A percentile compares a stretch with the other conserved stretches of the same genome.
These are phyloP conservation scores for Chrysolina oricalcia DNA, from an alignment of 2,888 invertebrate genomes.

Conservation along the genomic window DNA sequence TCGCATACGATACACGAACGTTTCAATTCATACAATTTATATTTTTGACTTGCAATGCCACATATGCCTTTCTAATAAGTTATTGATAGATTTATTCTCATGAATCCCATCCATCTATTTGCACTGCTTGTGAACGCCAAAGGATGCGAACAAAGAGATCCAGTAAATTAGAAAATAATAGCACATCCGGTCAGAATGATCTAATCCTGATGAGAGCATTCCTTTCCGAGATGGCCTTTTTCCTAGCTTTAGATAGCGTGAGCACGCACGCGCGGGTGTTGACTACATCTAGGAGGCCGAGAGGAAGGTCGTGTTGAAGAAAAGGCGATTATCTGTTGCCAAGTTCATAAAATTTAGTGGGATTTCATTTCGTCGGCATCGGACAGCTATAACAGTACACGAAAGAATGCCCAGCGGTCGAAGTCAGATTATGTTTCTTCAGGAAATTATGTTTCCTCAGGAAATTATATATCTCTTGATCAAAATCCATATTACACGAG, in stretches of 20 bases:
- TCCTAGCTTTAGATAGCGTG: slow-evolving; percentile 55
- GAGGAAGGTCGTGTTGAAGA: slow-evolving; percentile 66
- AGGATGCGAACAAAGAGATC: neutral
- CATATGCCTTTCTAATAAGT: neutral
- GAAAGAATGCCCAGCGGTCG: neutral
- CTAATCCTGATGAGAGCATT: slow-evolving; percentile 3
- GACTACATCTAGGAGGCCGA: slow-evolving; percentile 58
- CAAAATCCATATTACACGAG: neutral
- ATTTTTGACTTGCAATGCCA: too few species aligned
- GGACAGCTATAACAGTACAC: slow-evolving; percentile 2
- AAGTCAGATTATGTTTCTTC: neutral
- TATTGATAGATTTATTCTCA: neutral
- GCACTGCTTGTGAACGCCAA: neutral
- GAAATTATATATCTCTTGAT: neutral
- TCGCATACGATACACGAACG: too few species aligned
- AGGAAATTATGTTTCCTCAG: neutral
- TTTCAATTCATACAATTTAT: too few species aligned
- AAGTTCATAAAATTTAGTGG: slow-evolving; percentile 49
- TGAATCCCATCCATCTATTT: neutral
- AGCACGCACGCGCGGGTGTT: slow-evolving; percentile 59
- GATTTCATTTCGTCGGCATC: neutral
- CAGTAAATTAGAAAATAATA: neutral
- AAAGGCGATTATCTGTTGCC: slow-evolving; percentile 56
- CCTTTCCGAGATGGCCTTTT: neutral
- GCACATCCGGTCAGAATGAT: neutral